Conservation (phyloP, 2,113 vertebrate species). For the Salvelinus alpinus region DNA sequence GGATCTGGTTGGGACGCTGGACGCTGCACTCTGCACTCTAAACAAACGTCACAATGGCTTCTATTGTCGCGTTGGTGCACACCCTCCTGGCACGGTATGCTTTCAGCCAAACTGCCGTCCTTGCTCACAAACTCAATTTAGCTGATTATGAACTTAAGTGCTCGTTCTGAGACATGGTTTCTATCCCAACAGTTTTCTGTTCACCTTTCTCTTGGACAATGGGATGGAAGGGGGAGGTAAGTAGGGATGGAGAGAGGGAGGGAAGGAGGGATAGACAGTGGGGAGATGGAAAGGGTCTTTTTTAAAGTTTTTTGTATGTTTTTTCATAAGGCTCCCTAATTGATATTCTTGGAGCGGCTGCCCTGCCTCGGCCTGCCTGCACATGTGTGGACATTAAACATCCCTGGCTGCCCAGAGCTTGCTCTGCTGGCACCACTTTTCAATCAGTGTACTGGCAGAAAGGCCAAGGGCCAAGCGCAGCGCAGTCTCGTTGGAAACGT, state of each 20-base stretch:
- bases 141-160: conserved; percentile 48
- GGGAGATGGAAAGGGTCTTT: too few species aligned
- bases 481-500: conserved; percentile 57
- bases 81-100: conserved; percentile 20
- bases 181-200: conserved; percentile 18
- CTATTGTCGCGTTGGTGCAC: conserved; percentile 61
- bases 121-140: conserved; percentile 52
- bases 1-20: conserved; percentile 42
- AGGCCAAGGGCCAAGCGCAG: conserved; percentile 49
- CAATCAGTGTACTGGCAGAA: conserved; percentile 54
- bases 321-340: conserved; percentile 43
- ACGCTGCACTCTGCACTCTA: conserved; percentile 24
- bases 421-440: conserved; percentile 56
- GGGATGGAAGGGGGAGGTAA: too few species aligned
- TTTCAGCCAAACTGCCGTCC: conserved; percentile 54
- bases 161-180: conserved; percentile 45
- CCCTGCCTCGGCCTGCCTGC: conserved; percentile 38
- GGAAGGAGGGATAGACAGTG: conserved; percentile 23
- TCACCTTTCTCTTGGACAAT: too few species aligned
- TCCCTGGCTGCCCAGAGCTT: conserved; percentile 49
- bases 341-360: conserved; percentile 56
- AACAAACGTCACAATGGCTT: conserved; percentile 67
- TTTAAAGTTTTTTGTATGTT: background rate
- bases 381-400: conserved; percentile 63
- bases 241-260: conserved; percentile 30